Evolutionary conservation across 1,140 invertebrate genomes (phyloP).

Genomic region (Ganaspis sp.): DNA sequence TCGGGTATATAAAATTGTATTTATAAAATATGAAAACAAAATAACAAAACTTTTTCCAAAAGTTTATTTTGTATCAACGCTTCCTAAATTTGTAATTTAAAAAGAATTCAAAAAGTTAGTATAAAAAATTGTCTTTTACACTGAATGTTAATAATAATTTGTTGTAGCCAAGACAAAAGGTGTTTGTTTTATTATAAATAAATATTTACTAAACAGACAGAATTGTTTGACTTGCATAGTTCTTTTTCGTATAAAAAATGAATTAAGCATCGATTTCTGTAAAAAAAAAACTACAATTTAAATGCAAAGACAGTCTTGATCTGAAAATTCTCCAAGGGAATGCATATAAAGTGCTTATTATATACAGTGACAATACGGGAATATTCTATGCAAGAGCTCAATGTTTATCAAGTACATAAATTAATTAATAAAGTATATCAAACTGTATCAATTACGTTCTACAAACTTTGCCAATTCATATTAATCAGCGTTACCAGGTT

Average conservation of each 20-base stretch:
- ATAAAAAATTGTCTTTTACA: too few species aligned
- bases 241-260: not conserved
- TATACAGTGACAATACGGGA: not conserved
- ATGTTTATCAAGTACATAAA: not conserved
- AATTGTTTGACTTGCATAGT: too few species aligned
- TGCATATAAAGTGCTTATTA: slow-evolving; percentile 27
- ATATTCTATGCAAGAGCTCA: not conserved
- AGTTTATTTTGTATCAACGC: too few species aligned
- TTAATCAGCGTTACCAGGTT: not conserved
- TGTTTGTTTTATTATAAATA: too few species aligned
- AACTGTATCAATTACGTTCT: not conserved
- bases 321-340: slow-evolving; percentile 13
- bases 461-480: not conserved
- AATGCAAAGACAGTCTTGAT: not conserved
- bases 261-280: not conserved
- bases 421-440: slow-evolving; percentile 5
- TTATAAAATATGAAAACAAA: too few species aligned
- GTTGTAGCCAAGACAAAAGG: too few species aligned
- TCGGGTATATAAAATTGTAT: too few species aligned
- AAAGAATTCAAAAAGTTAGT: too few species aligned
- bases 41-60: too few species aligned
- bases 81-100: too few species aligned
- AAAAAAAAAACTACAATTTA: not conserved
- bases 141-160: too few species aligned
- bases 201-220: too few species aligned